Base-by-base conservation (phyloP, 2,888 invertebrate species). In the Chydorus sphaericus region DNA sequence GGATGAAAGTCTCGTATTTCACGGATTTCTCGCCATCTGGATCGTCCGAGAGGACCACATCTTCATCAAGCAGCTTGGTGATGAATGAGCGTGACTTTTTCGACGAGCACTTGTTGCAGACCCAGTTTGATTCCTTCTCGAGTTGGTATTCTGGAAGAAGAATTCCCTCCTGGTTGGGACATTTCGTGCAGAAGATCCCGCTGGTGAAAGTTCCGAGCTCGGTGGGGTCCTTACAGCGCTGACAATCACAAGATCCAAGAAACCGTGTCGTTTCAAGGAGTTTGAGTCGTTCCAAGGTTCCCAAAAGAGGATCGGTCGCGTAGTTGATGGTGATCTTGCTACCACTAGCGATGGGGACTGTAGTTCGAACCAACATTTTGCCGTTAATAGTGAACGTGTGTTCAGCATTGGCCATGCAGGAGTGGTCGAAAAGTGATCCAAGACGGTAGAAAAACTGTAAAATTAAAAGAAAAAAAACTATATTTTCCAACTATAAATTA, bases 371-470 rank as follows among this genome's bases (percentile, higher is more conserved):
- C 58, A 84, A 75, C 0, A 86, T 78, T 5, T 61, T 61, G n/a
- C 62, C 61, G 65, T 84, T 83, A 6, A 51, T 38, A 16, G 82
- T 79, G 67, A 88, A 88, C 62, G 82, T 85, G 71, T 89, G 88
- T 54, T 81, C 78, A 66, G 86, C 80, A 70, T 88, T 89, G 1
- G 88, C 82, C n/a, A 73, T 71, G 64, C 90, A 90, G 63, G 76
- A 81, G 71, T 90, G 88, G 65, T 89, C 87, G 33, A 84, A 71
- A 71, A 87, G 77, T 0, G 87, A 88, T 3, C 83, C 76, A n/a
- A 72, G 71, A 62, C 84, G 79, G 66, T 81, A 89, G 52, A 89
- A 74, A 0, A 83, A 83, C 44, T 86, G 75, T 23, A 56, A n/a
- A n/a, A n/a, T n/a, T n/a, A n/a, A n/a, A n/a, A n/a, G n/a, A n/a